Evolutionary conservation across 1,140 invertebrate species (phyloP), one percentile per base, ranked within the genome.

Genomic region (Trichogramma pretiosum): DNA sequence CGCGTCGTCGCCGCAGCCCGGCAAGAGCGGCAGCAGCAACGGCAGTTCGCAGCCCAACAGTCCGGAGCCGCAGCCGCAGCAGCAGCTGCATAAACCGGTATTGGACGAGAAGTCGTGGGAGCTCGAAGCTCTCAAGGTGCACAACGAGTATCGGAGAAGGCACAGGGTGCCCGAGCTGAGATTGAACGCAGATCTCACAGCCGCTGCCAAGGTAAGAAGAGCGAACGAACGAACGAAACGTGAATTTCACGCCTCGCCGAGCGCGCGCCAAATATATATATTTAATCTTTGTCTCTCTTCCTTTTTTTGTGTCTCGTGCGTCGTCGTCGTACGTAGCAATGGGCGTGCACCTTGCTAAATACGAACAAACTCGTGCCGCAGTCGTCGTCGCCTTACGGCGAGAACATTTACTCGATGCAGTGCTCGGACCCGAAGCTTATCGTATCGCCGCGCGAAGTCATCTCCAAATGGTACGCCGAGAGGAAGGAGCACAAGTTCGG

Each of bases 131-230:
- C 68, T 90, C 43, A 71, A 80, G 37, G 73, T 82, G 18, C 87
- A 90, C 62, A 92, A 92, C 62, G 80, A 84, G 38, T 88, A 86
- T 57, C 72, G 89, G 52, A 69, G 69, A 52, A 82, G 80, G 56
- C 89, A 93, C 64, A 77, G 79, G 37, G 82, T 80, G 1, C 71
- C 77, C 2, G 75, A 75, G 30, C 55, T 89, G 51, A 75, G 74
- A 64, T 54, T 87, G 41, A 74, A 72, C 62, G 54, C 78, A 57
- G 67, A 83, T 44, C 52, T 72, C n/a, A 64, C 58, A 5, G 61
- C 61, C 10, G 65, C 68, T 45, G 69, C 69, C 8, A 70, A 70
- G 70, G 83, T 85, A 72, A 69, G 13, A 8, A 3, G 4, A 8
- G 16, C n/a, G n/a, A n/a, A n/a, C n/a, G n/a, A n/a, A n/a, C n/a